These are phyloP conservation scores for zebrafish (Danio rerio) DNA, from an alignment of 2,113 vertebrate species.

Conservation along the genomic window DNA sequence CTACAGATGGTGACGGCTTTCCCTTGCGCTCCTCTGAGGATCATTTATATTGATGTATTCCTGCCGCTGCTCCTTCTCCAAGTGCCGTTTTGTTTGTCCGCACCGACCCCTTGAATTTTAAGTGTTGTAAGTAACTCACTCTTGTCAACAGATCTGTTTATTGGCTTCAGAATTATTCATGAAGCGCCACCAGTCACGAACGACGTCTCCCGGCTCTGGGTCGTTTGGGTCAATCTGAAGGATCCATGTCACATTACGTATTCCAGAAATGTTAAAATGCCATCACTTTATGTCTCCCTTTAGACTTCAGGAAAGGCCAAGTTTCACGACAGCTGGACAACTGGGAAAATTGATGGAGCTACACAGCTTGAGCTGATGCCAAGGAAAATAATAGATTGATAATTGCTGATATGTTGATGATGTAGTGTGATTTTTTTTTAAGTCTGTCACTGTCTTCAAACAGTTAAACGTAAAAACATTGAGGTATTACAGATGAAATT, in stretches of 20 bases:
- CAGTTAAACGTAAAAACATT: too few relatives aligned
- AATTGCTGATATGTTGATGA: background rate
- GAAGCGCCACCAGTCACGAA: constrained; percentile 39
- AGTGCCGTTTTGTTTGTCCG: constrained; percentile 38
- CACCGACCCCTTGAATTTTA: constrained; percentile 53
- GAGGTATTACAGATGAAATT: too few relatives aligned
- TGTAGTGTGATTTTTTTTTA: too few relatives aligned
- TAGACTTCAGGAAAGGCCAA: constrained; percentile 13
- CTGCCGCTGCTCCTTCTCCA: constrained; percentile 37
- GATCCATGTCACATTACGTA: constrained; percentile 47
- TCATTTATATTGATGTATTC: constrained; percentile 60
- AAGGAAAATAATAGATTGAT: background rate
- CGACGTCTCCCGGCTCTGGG: constrained; percentile 42
- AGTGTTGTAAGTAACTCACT: constrained; percentile 48
- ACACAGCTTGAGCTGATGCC: background rate
- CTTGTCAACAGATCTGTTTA: constrained; percentile 53
- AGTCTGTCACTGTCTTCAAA: too few relatives aligned
- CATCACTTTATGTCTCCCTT: constrained; percentile 12
- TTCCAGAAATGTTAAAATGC: constrained; percentile 47
- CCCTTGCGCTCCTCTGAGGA: constrained; percentile 44
- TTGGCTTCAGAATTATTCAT: constrained; percentile 54
- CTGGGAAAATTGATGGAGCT: background rate
- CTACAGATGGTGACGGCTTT: constrained; percentile 52
- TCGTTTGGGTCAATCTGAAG: constrained; percentile 53
- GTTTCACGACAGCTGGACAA: background rate